Conservation (phyloP, 2,888 invertebrate genomes). For the Drosophila kambysellisi region DNA sequence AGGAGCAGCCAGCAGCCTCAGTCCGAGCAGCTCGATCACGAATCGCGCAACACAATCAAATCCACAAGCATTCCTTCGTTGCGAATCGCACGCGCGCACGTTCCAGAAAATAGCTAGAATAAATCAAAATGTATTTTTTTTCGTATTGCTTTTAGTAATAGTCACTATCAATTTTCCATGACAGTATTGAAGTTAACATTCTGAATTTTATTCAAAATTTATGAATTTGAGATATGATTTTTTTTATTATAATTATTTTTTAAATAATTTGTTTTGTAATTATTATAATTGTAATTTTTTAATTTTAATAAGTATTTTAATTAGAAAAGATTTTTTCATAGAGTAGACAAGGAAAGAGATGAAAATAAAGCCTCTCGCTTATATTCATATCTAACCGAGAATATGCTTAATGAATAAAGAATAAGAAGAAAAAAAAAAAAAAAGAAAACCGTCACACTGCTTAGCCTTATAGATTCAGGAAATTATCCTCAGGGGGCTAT, state of each 20-base stretch:
- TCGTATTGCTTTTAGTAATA: background rate
- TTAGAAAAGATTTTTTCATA: background rate
- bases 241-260: too few relatives aligned
- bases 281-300: background rate
- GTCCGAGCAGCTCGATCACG: background rate
- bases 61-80: constrained; percentile 37
- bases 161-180: background rate
- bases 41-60: background rate
- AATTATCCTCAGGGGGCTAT: too few relatives aligned
- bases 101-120: constrained; percentile 1
- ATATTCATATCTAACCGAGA: constrained; percentile 2
- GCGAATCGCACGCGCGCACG: constrained; percentile 47
- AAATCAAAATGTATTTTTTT: background rate
- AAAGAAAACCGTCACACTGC: too few relatives aligned
- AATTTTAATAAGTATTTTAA: background rate
- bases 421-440: too few relatives aligned
- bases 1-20: background rate
- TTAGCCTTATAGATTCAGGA: too few relatives aligned
- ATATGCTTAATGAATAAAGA: background rate
- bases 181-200: background rate
- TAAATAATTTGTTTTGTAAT: too few relatives aligned
- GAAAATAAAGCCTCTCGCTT: constrained; percentile 18
- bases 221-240: background rate
- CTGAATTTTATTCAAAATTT: background rate
- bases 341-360: constrained; percentile 11